Evolutionary conservation across 1,140 invertebrate species (phyloP).

Genomic region (Anadara kagoshimensis): DNA sequence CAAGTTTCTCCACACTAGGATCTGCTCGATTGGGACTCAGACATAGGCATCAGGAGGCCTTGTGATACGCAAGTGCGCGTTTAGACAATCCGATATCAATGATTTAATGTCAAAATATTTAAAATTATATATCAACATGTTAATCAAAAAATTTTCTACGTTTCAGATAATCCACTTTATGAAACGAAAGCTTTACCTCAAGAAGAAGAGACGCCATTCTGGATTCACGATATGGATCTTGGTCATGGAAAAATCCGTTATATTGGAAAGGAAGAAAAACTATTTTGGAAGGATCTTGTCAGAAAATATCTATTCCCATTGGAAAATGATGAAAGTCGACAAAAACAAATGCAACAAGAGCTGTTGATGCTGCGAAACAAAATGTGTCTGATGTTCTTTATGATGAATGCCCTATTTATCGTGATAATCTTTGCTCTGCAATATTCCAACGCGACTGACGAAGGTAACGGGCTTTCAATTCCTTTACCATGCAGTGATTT

Average conservation of each 20-base stretch:
- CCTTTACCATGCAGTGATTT: constrained; percentile 54
- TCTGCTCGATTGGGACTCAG: too few relatives aligned
- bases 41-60: too few relatives aligned
- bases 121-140: too few relatives aligned
- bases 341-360: constrained; percentile 79
- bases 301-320: constrained; percentile 66
- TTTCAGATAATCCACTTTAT: constrained; percentile 46
- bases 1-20: too few relatives aligned
- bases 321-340: constrained; percentile 51
- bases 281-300: constrained; percentile 67
- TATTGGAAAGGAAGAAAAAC: constrained; percentile 78
- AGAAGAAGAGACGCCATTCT: constrained; percentile 77
- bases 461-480: constrained; percentile 57
- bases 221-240: constrained; percentile 89
- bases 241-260: constrained; percentile 74
- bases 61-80: too few relatives aligned
- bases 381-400: constrained; percentile 76
- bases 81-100: too few relatives aligned
- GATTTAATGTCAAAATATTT: too few relatives aligned
- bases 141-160: not conserved
- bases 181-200: constrained; percentile 38
- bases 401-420: constrained; percentile 69
- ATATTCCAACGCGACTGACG: constrained; percentile 57
- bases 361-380: constrained; percentile 94
- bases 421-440: constrained; percentile 67